These are phyloP conservation scores for Anarrhichthys ocellatus DNA, from an alignment of 2,113 vertebrate species.

Conservation along the genomic window DNA sequence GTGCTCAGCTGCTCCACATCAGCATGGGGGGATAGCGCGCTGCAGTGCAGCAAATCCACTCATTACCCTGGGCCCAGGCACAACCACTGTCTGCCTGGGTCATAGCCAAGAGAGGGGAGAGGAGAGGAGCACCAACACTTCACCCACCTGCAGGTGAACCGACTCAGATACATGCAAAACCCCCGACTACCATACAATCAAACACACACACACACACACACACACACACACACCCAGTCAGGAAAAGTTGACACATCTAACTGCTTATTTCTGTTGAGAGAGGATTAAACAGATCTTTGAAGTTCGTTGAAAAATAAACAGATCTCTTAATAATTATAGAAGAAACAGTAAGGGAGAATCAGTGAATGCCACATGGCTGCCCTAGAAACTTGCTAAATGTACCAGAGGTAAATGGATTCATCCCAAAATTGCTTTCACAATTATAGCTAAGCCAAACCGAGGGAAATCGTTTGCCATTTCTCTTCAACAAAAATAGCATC, in stretches of 20 bases:
- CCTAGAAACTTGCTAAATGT: conserved; percentile 75
- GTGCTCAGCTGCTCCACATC: conserved; percentile 83
- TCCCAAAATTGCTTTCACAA: conserved; percentile 81
- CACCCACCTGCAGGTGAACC: conserved; percentile 57
- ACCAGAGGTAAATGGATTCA: conserved; percentile 78
- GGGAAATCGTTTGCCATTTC: conserved; percentile 76
- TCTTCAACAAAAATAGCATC: conserved; percentile 76
- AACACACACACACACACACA: not conserved
- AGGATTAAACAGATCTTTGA: conserved; percentile 51
- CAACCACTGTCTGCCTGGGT: conserved; percentile 73
- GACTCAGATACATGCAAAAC: conserved; percentile 22
- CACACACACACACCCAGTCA: not conserved
- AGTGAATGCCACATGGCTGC: conserved; percentile 68
- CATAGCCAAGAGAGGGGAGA: conserved; percentile 53
- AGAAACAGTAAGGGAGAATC: conserved; percentile 49
- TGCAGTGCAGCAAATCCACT: conserved; percentile 86
- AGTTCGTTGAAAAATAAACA: conserved; percentile 56
- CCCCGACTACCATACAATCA: not conserved
- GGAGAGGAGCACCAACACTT: conserved; percentile 47
- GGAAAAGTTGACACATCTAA: conserved; percentile 28
- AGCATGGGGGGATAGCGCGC: conserved; percentile 79
- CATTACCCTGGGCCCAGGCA: conserved; percentile 79
- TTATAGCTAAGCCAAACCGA: conserved; percentile 78
- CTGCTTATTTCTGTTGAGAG: conserved; percentile 31
- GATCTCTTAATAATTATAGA: conserved; percentile 58